These are phyloP conservation scores for Ophion slaviceki DNA, from an alignment of 2,888 invertebrate genomes.

Conservation along the genomic window DNA sequence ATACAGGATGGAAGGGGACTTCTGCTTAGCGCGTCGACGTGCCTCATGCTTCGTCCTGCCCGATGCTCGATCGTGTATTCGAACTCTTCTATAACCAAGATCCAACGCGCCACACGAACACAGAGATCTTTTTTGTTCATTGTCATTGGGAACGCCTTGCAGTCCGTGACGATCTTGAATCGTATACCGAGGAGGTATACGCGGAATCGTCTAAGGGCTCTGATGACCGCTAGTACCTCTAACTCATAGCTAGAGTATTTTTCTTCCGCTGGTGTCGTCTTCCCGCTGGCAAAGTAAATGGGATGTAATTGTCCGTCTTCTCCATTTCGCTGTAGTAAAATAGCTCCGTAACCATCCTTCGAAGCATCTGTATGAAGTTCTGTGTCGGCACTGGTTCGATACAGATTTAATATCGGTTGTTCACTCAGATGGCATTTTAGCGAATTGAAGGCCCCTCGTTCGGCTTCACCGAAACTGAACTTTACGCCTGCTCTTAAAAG, in stretches of 20 bases:
- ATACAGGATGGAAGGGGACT: no score
- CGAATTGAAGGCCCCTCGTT: not conserved
- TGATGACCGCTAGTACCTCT: conserved; percentile 1
- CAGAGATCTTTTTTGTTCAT: conserved; percentile 11
- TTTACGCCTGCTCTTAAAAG: no score
- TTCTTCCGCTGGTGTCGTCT: conserved; percentile 4
- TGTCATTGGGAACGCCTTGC: not conserved
- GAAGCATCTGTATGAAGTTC: conserved; percentile 4
- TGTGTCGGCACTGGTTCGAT: not conserved
- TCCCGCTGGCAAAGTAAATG: conserved; percentile 4
- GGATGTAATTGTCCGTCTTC: conserved; percentile 7
- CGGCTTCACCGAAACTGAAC: no score
- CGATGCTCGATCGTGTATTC: conserved; percentile 13
- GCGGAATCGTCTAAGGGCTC: not conserved
- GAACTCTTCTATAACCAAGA: not conserved
- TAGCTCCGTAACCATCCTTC: not conserved
- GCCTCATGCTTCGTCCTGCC: not conserved
- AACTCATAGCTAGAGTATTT: conserved; percentile 13
- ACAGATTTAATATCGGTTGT: not conserved
- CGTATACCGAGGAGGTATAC: conserved; percentile 3
- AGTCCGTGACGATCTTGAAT: conserved; percentile 12
- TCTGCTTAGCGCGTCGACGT: no score
- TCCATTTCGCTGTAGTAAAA: not conserved
- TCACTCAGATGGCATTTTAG: not conserved
- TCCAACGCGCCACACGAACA: conserved; percentile 10